These are phyloP conservation scores for Drosophila pachea DNA, from an alignment of 1,140 invertebrate genomes.

Conservation along the genomic window DNA sequence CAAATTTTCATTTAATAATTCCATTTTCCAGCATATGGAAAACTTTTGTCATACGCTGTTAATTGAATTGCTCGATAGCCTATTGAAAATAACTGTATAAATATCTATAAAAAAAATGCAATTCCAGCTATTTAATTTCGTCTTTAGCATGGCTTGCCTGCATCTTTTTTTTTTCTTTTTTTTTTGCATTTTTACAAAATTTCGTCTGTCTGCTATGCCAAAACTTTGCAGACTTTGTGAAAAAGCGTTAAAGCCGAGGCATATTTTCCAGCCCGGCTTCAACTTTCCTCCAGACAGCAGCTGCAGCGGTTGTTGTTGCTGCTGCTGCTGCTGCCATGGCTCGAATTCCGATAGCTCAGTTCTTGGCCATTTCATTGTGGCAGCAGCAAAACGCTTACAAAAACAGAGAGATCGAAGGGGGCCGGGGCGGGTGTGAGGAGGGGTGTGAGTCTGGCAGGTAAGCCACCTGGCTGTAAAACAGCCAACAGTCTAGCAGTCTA, in stretches of 20 bases:
- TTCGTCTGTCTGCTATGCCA: conserved; percentile 9
- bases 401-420: conserved; percentile 21
- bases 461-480: conserved; percentile 13
- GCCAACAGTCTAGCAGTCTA: background rate
- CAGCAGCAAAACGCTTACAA: conserved; percentile 25
- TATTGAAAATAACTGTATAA: no score
- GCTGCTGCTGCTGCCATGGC: background rate
- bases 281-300: conserved; percentile 15
- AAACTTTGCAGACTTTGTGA: conserved; percentile 35
- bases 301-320: background rate
- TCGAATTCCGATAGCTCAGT: conserved; percentile 39
- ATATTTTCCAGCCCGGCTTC: conserved; percentile 24
- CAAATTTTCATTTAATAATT: no score
- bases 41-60: no score
- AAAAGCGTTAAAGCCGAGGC: conserved; percentile 41
- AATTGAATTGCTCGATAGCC: no score
- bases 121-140: background rate
- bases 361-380: conserved; percentile 44
- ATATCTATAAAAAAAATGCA: background rate
- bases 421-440: background rate
- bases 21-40: no score
- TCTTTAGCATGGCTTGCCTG: no score
- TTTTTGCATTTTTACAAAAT: background rate
- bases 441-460: background rate
- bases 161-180: conserved; percentile 1